phyloP scores from a whole-genome alignment of 30 jellyfish, hydroid and myxozoan species.

The Chironex yamaguchii region DNA sequence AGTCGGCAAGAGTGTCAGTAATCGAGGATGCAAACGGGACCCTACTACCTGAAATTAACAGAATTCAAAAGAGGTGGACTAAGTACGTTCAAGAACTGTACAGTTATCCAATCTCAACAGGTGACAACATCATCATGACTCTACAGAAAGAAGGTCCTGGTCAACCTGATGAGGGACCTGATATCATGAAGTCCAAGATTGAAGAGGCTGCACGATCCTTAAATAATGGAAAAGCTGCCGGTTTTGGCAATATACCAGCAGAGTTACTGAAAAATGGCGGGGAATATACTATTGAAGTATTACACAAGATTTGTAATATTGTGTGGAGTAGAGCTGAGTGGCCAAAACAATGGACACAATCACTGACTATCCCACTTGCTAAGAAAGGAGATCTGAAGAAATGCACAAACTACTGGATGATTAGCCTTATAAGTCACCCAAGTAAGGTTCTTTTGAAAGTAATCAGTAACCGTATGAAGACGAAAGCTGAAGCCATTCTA shows the following conservation, averaged over 20 bases:
- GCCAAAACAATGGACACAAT: constrained; percentile 60
- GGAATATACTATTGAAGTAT: constrained; percentile 19
- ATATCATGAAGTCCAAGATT: constrained; percentile 11
- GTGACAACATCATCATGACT: not conserved
- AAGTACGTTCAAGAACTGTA: constrained; percentile 39
- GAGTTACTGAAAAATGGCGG: constrained; percentile 54
- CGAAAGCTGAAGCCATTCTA: constrained; percentile 42
- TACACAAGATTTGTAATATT: constrained; percentile 29
- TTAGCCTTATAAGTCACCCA: constrained; percentile 67
- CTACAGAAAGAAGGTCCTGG: constrained; percentile 5
- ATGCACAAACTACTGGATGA: constrained; percentile 48
- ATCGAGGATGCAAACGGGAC: constrained; percentile 42
- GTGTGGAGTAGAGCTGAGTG: constrained; percentile 54
- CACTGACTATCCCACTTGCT: constrained; percentile 43
- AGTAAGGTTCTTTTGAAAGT: constrained; percentile 48
- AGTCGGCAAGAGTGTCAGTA: constrained; percentile 34
- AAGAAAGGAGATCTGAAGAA: constrained; percentile 55
- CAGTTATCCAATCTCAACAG: constrained; percentile 36
- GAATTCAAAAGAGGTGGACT: constrained; percentile 41
- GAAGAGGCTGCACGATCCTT: constrained; percentile 37
- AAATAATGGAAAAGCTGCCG: constrained; percentile 71
- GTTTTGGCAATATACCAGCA: constrained; percentile 49
- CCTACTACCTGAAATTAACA: constrained; percentile 25
- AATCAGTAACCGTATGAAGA: constrained; percentile 54
- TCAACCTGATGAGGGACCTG: constrained; percentile 21